phyloP scores from a whole-genome alignment of 1,140 invertebrate species.

The Anastatus disparis region DNA sequence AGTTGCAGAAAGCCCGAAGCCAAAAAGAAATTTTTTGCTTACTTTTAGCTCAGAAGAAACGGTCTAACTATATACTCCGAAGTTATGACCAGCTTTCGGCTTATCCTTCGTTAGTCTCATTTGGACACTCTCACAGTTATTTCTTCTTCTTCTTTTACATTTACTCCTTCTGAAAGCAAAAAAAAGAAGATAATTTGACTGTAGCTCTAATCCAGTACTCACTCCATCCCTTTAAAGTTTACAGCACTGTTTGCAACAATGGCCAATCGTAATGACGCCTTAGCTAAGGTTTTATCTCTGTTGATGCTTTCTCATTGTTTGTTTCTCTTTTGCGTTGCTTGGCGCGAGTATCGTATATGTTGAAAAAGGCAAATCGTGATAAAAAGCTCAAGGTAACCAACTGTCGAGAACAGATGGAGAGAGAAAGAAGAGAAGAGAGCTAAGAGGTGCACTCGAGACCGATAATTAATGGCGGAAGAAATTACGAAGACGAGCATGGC shows the following conservation, averaged over 20 bases:
- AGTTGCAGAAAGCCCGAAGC: too few relatives aligned
- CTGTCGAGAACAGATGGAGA: background rate
- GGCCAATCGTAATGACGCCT: constrained; percentile 50
- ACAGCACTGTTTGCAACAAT: constrained; percentile 51
- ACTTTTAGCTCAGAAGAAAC: too few relatives aligned
- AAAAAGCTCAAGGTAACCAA: background rate
- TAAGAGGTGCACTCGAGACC: background rate
- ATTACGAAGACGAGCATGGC: background rate
- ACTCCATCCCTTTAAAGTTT: constrained; percentile 51
- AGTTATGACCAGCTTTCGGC: constrained; percentile 2
- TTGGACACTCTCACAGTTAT: too few relatives aligned
- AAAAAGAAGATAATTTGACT: too few relatives aligned
- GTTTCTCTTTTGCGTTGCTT: too few relatives aligned
- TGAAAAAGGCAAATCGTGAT: background rate
- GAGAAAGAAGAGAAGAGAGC: too few relatives aligned
- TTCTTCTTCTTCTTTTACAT: too few relatives aligned
- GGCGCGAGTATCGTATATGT: constrained; percentile 16
- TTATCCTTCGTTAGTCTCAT: constrained; percentile 30
- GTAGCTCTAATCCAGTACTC: constrained; percentile 50
- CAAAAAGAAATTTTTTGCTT: too few relatives aligned
- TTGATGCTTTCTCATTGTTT: constrained; percentile 49
- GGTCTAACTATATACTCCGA: too few relatives aligned
- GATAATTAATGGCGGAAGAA: background rate
- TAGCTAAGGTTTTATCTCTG: constrained; percentile 49
- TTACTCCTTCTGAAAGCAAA: too few relatives aligned